These are phyloP conservation scores for Toxotes jaculatrix DNA, from an alignment of 2,113 vertebrate genomes.

Conservation along the genomic window DNA sequence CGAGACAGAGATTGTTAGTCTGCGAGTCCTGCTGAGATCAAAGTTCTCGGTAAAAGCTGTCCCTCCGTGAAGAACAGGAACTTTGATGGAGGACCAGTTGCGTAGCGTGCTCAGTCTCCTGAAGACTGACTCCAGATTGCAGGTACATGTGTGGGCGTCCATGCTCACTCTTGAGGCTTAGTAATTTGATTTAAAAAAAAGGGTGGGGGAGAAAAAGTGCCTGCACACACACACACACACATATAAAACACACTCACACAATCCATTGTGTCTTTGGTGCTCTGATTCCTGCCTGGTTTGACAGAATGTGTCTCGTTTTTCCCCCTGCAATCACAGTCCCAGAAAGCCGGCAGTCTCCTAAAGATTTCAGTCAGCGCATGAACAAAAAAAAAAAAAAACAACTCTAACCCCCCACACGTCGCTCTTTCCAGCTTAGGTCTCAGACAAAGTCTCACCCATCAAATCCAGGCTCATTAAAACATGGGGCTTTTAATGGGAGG, in stretches of 20 bases:
- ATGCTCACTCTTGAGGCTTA: background rate
- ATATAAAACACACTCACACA: background rate
- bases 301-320: background rate
- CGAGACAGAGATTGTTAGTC: constrained; percentile 28
- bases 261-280: background rate
- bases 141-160: background rate
- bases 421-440: too few relatives aligned
- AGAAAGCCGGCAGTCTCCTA: background rate
- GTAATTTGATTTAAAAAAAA: background rate
- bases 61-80: constrained; percentile 28
- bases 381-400: constrained; percentile 13
- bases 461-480: constrained; percentile 16
- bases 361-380: background rate
- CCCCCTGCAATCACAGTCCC: background rate
- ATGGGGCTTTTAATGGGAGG: background rate
- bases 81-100: constrained; percentile 37
- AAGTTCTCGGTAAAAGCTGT: constrained; percentile 51
- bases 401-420: background rate
- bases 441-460: too few relatives aligned
- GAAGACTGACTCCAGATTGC: constrained; percentile 19
- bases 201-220: background rate
- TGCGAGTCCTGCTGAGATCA: constrained; percentile 26
- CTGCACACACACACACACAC: background rate
- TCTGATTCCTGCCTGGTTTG: background rate
- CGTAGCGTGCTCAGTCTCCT: constrained; percentile 41